These are phyloP conservation scores for Cantharis flavilabris DNA, from an alignment of 2,888 invertebrate genomes.

Conservation along the genomic window DNA sequence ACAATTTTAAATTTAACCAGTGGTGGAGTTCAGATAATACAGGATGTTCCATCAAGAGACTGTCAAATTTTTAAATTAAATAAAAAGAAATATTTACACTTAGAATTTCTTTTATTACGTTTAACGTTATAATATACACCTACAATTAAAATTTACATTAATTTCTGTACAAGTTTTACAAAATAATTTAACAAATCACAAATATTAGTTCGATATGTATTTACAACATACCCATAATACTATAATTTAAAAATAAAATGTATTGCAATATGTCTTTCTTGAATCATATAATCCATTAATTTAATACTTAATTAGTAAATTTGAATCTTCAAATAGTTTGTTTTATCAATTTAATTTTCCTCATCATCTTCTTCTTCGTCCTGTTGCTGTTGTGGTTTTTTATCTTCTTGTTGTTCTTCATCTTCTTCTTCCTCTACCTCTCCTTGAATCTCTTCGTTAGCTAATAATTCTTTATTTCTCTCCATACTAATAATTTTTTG, in stretches of 20 bases:
- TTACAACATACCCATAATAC: background rate
- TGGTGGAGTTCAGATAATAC: background rate
- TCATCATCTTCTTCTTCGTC: background rate
- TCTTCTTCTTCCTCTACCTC: background rate
- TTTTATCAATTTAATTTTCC: background rate
- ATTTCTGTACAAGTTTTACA: background rate
- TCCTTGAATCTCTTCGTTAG: background rate
- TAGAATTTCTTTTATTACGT: background rate
- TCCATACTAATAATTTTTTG: conserved; percentile 1
- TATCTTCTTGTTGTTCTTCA: background rate
- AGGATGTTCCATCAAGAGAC: no score
- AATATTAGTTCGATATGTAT: background rate
- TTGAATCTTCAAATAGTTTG: background rate
- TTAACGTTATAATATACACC: background rate
- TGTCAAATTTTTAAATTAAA: no score
- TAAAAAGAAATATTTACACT: background rate
- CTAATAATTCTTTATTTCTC: background rate
- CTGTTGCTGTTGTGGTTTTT: background rate
- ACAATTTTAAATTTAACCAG: background rate
- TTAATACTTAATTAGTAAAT: background rate
- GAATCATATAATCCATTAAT: background rate
- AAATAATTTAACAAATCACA: conserved; percentile 1
- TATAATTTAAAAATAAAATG: conserved; percentile 2
- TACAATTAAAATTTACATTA: background rate
- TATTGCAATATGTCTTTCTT: conserved; percentile 1